Conservation (phyloP, 2,888 invertebrate genomes). For the Eumerus sabulonum region DNA sequence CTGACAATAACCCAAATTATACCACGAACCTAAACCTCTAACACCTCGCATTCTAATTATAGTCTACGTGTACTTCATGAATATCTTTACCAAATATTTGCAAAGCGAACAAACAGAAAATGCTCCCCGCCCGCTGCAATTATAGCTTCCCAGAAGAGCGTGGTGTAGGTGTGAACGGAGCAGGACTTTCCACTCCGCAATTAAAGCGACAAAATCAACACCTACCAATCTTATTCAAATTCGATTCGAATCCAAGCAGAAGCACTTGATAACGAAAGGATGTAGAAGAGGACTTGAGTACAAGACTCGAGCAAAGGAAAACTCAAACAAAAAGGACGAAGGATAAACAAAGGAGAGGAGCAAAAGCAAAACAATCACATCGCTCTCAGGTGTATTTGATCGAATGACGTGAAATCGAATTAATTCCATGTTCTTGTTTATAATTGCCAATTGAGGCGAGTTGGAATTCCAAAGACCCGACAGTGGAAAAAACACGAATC, state of each 20-base stretch:
- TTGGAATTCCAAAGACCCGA: background rate
- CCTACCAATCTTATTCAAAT: slow-evolving; percentile 54
- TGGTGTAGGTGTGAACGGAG: slow-evolving; percentile 38
- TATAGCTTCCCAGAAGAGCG: background rate
- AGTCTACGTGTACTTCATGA: slow-evolving; percentile 50
- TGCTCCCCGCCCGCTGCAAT: slow-evolving; percentile 30
- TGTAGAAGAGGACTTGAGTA: background rate
- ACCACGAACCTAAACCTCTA: slow-evolving; percentile 35
- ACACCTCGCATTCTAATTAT: slow-evolving; percentile 29
- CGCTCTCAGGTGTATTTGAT: slow-evolving; percentile 28
- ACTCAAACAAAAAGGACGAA: background rate
- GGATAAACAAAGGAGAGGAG: background rate
- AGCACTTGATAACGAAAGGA: background rate
- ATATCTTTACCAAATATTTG: slow-evolving; percentile 36
- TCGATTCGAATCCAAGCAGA: slow-evolving; percentile 29
- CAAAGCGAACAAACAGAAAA: slow-evolving; percentile 3
- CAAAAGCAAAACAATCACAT: background rate
- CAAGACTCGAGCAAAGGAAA: slow-evolving; percentile 2
- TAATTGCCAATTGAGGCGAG: slow-evolving; percentile 55
- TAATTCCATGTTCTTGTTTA: slow-evolving; percentile 57
- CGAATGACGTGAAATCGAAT: slow-evolving; percentile 49
- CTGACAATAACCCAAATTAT: slow-evolving; percentile 60
- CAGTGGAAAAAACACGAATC: too few relatives aligned
- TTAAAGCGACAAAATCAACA: slow-evolving; percentile 17
- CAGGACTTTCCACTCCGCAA: slow-evolving; percentile 7